Evolutionary conservation across 2,797 vertebrate species (phyloP).

Genomic region (Lutjanus campechanus): DNA sequence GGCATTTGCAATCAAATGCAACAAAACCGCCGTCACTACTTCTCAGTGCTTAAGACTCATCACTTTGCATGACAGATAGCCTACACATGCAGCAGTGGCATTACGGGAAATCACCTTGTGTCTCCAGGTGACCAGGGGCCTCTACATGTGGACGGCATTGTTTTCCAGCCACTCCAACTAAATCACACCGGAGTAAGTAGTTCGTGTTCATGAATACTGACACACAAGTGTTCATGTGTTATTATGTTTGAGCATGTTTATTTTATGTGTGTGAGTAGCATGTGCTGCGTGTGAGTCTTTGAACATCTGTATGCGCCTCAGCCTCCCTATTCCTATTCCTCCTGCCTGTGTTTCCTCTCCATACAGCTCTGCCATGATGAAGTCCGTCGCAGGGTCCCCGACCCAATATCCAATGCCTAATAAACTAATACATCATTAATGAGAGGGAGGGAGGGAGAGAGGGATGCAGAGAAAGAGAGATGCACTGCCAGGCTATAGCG

Average conservation of each 20-base stretch:
- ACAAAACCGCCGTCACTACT: constrained; percentile 52
- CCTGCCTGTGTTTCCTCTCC: constrained; percentile 72
- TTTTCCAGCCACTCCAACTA: constrained; percentile 70
- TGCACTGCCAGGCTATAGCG: constrained; percentile 62
- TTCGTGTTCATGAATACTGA: constrained; percentile 80
- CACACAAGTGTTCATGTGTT: constrained; percentile 56
- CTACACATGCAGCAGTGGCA: constrained; percentile 40
- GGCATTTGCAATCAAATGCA: constrained; percentile 60
- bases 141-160: constrained; percentile 33
- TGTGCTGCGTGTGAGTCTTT: constrained; percentile 41
- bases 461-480: constrained; percentile 63
- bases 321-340: constrained; percentile 54
- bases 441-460: constrained; percentile 64
- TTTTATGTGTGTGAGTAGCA: constrained; percentile 58
- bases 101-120: constrained; percentile 64
- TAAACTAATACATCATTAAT: constrained; percentile 87
- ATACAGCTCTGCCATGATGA: constrained; percentile 72
- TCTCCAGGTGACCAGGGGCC: constrained; percentile 46
- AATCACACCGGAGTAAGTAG: constrained; percentile 69
- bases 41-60: constrained; percentile 24
- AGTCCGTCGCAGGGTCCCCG: constrained; percentile 81
- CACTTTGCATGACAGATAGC: constrained; percentile 53
- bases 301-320: constrained; percentile 69
- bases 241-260: constrained; percentile 68
- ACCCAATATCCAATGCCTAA: constrained; percentile 83